Evolutionary conservation across 2,113 vertebrate species (phyloP).

Genomic region (Callospermophilus lateralis): DNA sequence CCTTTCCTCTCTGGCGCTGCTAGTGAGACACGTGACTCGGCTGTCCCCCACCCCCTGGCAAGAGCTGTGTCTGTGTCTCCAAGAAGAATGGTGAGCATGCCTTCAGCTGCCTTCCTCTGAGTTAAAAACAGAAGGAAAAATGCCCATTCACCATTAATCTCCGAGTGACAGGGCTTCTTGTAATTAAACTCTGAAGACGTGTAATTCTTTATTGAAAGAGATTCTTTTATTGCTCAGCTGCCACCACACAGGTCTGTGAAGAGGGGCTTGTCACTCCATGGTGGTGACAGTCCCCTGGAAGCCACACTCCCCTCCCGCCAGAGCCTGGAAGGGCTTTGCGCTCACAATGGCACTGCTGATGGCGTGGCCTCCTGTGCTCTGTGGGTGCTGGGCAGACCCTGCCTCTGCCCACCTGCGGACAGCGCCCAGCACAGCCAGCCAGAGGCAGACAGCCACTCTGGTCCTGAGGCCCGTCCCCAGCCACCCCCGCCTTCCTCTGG

Average conservation of each 20-base stretch:
- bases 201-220: slow-evolving; percentile 71
- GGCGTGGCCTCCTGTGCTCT: background rate
- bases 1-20: no score
- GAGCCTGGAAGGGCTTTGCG: background rate
- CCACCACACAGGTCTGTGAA: background rate
- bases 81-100: slow-evolving; percentile 73
- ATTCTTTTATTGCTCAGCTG: slow-evolving; percentile 43
- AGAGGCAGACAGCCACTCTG: accelerated
- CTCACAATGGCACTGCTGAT: accelerated
- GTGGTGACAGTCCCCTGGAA: no score
- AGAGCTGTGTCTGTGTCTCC: slow-evolving; percentile 55
- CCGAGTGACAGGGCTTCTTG: slow-evolving; percentile 59
- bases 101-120: slow-evolving; percentile 70
- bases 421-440: accelerated
- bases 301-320: accelerated
- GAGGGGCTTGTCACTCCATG: background rate
- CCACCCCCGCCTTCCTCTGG: background rate
- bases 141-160: slow-evolving; percentile 75
- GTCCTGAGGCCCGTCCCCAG: accelerated
- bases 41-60: background rate
- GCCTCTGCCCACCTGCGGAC: accelerated
- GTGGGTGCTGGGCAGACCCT: accelerated
- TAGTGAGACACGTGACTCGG: background rate
- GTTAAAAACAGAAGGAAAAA: slow-evolving; percentile 76
- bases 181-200: slow-evolving; percentile 84